Evolutionary conservation across 2,888 invertebrate genomes (phyloP).

Genomic region (Melangyna quadrimaculata): DNA sequence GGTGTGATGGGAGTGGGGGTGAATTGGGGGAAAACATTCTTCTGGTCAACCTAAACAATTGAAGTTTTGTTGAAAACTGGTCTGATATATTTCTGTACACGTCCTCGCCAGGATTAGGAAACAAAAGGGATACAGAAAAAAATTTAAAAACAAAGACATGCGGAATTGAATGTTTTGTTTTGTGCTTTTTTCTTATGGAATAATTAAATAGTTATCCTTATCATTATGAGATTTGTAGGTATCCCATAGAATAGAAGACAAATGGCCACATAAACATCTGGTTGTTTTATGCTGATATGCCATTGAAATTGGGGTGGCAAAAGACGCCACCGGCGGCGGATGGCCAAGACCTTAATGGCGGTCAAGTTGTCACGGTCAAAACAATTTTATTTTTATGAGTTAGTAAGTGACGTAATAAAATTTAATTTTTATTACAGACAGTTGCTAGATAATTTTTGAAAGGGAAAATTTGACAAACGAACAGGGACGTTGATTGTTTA

Average conservation of each 20-base stretch:
- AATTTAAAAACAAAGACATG: conserved; percentile 9
- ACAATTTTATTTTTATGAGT: background rate
- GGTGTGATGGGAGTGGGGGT: background rate
- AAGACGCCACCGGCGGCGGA: background rate
- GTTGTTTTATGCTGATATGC: background rate
- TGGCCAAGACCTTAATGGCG: background rate
- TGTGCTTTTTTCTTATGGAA: background rate
- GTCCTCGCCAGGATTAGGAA: background rate
- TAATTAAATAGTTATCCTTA: conserved; percentile 9
- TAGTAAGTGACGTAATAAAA: background rate
- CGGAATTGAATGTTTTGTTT: background rate
- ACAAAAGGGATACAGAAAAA: background rate
- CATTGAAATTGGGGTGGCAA: background rate
- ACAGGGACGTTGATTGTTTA: background rate
- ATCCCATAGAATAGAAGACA: background rate
- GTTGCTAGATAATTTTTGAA: background rate
- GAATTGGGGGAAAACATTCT: background rate
- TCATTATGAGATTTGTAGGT: background rate
- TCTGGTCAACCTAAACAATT: conserved; percentile 36
- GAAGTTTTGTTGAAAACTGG: conserved; percentile 28
- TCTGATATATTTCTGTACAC: background rate
- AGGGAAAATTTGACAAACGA: background rate
- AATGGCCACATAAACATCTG: background rate
- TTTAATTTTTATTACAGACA: background rate
- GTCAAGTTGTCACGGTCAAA: background rate